Conservation (phyloP, 2,888 invertebrate species). For the Thecophora atra region DNA sequence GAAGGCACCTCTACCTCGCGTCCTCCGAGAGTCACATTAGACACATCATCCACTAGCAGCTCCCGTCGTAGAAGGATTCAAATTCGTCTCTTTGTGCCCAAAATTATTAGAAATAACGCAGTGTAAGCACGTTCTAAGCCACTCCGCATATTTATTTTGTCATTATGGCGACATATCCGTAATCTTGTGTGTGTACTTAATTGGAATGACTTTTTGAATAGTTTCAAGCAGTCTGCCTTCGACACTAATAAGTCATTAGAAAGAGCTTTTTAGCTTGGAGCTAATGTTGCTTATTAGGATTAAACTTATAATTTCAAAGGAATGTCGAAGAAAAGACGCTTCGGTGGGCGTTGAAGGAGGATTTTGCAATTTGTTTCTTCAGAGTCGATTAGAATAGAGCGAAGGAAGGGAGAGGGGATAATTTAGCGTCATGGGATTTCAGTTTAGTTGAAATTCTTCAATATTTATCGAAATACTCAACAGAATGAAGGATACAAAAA, state of each 20-base stretch:
- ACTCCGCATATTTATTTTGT: slow-evolving; percentile 66
- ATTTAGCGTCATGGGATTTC: too few species aligned
- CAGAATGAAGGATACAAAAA: too few species aligned
- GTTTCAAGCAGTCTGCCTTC: slow-evolving; percentile 48
- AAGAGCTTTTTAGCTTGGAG: slow-evolving; percentile 48
- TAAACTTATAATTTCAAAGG: slow-evolving; percentile 36
- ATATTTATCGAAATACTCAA: too few species aligned
- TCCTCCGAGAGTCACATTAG: slow-evolving; percentile 34
- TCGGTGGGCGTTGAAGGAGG: too few species aligned
- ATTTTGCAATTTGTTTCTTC: too few species aligned
- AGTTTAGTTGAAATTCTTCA: too few species aligned
- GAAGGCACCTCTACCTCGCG: too few species aligned
- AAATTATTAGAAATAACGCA: slow-evolving; percentile 37
- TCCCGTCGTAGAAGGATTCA: slow-evolving; percentile 45
- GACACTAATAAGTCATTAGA: slow-evolving; percentile 59
- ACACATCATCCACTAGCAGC: slow-evolving; percentile 33
- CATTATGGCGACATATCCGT: slow-evolving; percentile 61
- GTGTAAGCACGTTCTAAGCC: slow-evolving; percentile 56
- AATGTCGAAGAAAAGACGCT: neutral
- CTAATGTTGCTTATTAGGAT: slow-evolving; percentile 60
- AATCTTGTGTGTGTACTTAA: slow-evolving; percentile 44
- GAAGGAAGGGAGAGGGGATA: too few species aligned
- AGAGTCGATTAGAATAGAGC: too few species aligned
- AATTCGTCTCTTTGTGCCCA: slow-evolving; percentile 49
- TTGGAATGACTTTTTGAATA: slow-evolving; percentile 65